These are phyloP conservation scores for Zootoca vivipara DNA, from an alignment of 2,113 vertebrate species.

Conservation along the genomic window DNA sequence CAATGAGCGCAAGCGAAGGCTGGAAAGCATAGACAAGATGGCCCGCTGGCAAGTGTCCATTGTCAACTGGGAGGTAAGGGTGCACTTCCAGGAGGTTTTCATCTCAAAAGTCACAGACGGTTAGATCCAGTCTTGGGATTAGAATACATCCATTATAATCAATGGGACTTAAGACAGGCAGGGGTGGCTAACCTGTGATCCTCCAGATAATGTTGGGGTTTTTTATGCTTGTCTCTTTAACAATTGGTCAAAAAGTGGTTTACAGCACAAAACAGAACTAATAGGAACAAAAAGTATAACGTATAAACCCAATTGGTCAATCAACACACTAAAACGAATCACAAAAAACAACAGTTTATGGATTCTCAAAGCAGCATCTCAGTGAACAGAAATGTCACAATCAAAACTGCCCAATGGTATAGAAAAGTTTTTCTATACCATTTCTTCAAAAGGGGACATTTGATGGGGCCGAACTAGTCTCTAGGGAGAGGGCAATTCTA, in stretches of 20 bases:
- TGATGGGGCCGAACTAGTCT: neutral
- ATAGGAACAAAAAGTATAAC: neutral
- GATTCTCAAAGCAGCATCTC: neutral
- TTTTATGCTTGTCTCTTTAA: neutral
- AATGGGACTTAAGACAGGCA: too few relatives aligned
- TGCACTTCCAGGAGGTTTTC: neutral
- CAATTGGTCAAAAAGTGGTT: neutral
- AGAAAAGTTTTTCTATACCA: neutral
- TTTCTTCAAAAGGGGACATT: neutral
- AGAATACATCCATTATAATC: too few relatives aligned
- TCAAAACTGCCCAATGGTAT: neutral
- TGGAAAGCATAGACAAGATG: conserved; percentile 96
- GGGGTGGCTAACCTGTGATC: too few relatives aligned
- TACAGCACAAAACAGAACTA: neutral
- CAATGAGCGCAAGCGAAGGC: conserved; percentile 93
- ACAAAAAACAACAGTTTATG: neutral
- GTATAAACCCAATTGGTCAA: neutral
- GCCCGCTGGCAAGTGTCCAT: conserved; percentile 97
- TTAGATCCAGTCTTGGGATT: too few relatives aligned
- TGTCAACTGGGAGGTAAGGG: conserved; percentile 92
- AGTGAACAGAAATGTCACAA: neutral
- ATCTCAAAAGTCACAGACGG: conserved; percentile 38
- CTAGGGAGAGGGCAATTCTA: neutral
- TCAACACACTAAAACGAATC: neutral
- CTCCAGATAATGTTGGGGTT: neutral